A percentile compares a stretch with the other conserved stretches of the same genome.
phyloP scores from a whole-genome alignment of 1,140 invertebrate genomes.

The Papilio xuthus region DNA sequence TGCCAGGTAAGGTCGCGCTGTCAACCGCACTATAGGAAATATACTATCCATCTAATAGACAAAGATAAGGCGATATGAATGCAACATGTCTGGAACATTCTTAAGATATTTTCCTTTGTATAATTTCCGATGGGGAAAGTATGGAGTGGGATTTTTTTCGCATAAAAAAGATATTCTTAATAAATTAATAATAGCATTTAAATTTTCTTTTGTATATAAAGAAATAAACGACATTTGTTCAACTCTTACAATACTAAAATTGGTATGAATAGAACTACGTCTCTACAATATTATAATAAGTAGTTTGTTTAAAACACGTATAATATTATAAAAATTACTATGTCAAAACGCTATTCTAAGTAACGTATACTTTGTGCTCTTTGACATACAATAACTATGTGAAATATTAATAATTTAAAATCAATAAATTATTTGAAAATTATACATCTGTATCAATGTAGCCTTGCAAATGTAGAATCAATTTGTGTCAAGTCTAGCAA shows the following conservation, averaged over 20 bases:
- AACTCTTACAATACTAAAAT: too few relatives aligned
- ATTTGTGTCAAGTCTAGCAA: constrained; percentile 40
- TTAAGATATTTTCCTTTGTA: constrained; percentile 44
- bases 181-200: background rate
- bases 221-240: too few relatives aligned
- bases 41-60: constrained; percentile 58
- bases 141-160: constrained; percentile 40
- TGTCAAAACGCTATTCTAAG: too few relatives aligned
- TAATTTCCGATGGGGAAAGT: constrained; percentile 2
- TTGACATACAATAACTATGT: too few relatives aligned
- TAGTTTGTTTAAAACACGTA: too few relatives aligned
- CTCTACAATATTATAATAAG: too few relatives aligned
- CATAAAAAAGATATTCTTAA: too few relatives aligned
- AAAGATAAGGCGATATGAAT: constrained; percentile 59
- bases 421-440: background rate
- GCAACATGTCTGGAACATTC: constrained; percentile 56
- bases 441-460: constrained; percentile 41
- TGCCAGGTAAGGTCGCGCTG: constrained; percentile 49
- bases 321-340: too few relatives aligned
- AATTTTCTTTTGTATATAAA: background rate
- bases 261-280: too few relatives aligned
- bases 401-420: too few relatives aligned
- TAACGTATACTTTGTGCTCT: too few relatives aligned
- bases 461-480: constrained; percentile 44
- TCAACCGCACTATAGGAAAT: constrained; percentile 51